Evolutionary conservation across 1,140 invertebrate genomes (phyloP), one percentile per base, ranked within the genome.

Genomic region (Hylaeus volcanicus): DNA sequence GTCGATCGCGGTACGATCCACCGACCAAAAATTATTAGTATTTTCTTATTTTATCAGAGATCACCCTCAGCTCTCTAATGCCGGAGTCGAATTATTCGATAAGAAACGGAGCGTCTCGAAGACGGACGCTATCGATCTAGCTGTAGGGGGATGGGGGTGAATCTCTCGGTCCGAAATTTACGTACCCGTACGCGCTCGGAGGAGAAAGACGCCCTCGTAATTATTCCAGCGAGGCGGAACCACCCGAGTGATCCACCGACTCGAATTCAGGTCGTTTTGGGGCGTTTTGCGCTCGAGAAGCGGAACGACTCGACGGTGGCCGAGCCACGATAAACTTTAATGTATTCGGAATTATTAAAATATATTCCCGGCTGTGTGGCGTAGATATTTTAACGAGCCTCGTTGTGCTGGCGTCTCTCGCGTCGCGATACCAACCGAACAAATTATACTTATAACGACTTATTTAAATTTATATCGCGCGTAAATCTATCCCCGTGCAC

Each of bases 261-360:
- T 72, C 51, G 74, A 75, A 86, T 85, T 63, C 55, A 82, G 82
- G 74, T 84, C 66, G 69, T 66, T 86, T 86, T 74, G 74, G 81
- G 74, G 64, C 65, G 41, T 63, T 73, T 74, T 55, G 81, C 86
- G 88, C 61, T 60, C 65, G 83, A 79, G 66, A 74, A 79, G 74
- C 69, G 82, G 41, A 79, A 82, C 74, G 70, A 74, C 76, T 63
- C 78, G 81, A 77, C 55, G 79, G 76, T 66, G 78, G 73, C 65
- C 82, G 87, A 77, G 86, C 88, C 86, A 89, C 91, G 91, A 92
- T 93, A 92, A 92, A 93, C 90, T 92, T 92, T 93, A 92, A 93
- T 93, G 91, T 93, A 93, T 93, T 92, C 91, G 90, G 87, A 93
- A 93, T 92, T 93, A 92, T 93, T 92, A 92, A 93, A 93, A 93